These are phyloP conservation scores for Prunella himalayana DNA, from an alignment of 2,113 vertebrate genomes.

Conservation along the genomic window DNA sequence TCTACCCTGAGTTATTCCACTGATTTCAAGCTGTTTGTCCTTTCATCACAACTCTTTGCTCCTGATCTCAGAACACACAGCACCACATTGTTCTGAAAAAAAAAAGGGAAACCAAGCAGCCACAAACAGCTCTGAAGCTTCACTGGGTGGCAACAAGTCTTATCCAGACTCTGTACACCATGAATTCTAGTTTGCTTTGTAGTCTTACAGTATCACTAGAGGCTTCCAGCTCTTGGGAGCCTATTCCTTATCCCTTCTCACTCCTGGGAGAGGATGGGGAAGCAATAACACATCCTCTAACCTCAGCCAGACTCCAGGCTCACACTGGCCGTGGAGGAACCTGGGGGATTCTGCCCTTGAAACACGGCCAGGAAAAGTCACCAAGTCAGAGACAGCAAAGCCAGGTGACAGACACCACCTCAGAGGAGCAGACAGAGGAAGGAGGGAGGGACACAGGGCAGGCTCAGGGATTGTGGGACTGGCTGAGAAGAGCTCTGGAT, in stretches of 20 bases:
- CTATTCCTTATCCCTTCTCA: neutral
- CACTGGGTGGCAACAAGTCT: neutral
- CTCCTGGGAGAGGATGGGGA: neutral
- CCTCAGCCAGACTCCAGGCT: neutral
- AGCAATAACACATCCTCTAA: neutral
- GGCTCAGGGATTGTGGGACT: neutral
- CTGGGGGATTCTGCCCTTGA: neutral
- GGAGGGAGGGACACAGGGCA: neutral
- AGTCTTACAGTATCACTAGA: neutral
- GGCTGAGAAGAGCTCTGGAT: rapidly evolving
- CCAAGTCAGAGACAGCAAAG: neutral
- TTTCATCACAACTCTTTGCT: neutral
- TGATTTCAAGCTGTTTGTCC: neutral
- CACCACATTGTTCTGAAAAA: neutral
- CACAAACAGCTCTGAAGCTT: neutral
- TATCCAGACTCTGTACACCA: neutral
- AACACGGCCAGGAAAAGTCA: neutral
- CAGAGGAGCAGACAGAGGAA: neutral
- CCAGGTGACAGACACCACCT: neutral
- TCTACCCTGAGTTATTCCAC: neutral
- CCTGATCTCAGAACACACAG: neutral
- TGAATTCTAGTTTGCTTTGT: neutral
- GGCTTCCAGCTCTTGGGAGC: neutral
- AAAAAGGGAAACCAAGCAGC: neutral
- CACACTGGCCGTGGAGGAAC: neutral